Evolutionary conservation across 2,888 invertebrate genomes (phyloP), one percentile per base, ranked within the genome.

Genomic region (Tachina fera): DNA sequence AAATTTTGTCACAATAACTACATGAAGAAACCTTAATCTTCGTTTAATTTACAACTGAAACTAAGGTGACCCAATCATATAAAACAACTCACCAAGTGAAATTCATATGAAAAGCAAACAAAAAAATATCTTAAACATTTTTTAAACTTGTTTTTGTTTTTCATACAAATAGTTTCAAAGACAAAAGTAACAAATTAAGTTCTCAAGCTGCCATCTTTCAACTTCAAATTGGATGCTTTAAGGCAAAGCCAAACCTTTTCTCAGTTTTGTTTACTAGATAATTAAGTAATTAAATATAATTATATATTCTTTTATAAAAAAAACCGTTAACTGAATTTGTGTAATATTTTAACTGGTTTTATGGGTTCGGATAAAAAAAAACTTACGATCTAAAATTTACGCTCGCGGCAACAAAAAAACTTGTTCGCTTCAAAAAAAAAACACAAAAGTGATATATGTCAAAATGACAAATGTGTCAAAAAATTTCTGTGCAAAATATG

Each of bases 381-480:
- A 79, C 14, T 31, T 41, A 31, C 43, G 60, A 58, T n/a, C 8
- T 14, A 43, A 45, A 65, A 56, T 45, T 51, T 53, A 74, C 39
- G 67, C 80, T 67, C 11, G 19, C 41, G 56, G 76, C 71, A 56
- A 72, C 76, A 56, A 72, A 45, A 39, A 65, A 79, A 79, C 58
- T 16, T 75, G 49, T 56, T 83, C 19, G 31, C 19, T 56, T 56
- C 61, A 47, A 61, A 76, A 41, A 77, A 61, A 68, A 61, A 68
- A 53, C 49, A 72, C 76, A 68, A 76, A 67, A 81, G 56, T 85
- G 81, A 81, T 77, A 84, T 76, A 85, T 74, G 77, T 81, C 81
- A 81, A 85, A 78, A 81, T 81, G 81, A 71, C 72, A 81, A 77
- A 76, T 81, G 72, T 78, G 81, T 77, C 81, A 70, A 76, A 83